Evolutionary conservation across 2,888 invertebrate genomes (phyloP).

Genomic region (Ennomos quercinarius): DNA sequence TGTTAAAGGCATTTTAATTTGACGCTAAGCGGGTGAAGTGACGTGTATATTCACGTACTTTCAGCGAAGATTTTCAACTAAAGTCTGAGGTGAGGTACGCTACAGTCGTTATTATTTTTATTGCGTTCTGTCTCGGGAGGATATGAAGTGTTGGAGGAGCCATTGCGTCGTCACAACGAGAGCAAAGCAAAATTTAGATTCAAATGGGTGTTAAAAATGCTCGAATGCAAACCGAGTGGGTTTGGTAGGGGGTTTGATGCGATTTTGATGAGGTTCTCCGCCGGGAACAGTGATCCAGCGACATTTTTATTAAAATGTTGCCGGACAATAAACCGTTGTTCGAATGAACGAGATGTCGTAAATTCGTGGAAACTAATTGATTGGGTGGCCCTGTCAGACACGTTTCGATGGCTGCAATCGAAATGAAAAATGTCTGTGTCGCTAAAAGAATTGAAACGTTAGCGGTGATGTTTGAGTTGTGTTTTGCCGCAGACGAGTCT

Average conservation of each 20-base stretch:
- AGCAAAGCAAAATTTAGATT: constrained; percentile 71
- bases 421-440: constrained; percentile 50
- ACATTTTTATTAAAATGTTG: constrained; percentile 71
- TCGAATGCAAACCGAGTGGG: constrained; percentile 61
- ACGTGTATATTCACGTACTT: constrained; percentile 39
- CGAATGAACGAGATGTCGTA: constrained; percentile 63
- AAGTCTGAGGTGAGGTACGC: constrained; percentile 49
- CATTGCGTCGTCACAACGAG: constrained; percentile 53
- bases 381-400: constrained; percentile 51
- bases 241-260: constrained; percentile 67
- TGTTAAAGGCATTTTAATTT: constrained; percentile 60
- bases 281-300: constrained; percentile 49
- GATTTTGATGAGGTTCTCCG: constrained; percentile 72
- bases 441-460: constrained; percentile 53
- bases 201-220: constrained; percentile 74
- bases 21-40: constrained; percentile 46
- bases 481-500: constrained; percentile 61
- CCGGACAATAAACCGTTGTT: constrained; percentile 57
- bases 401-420: constrained; percentile 51
- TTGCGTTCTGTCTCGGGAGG: constrained; percentile 56
- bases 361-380: constrained; percentile 64
- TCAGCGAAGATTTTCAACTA: constrained; percentile 43
- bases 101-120: constrained; percentile 65
- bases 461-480: constrained; percentile 49
- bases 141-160: constrained; percentile 60